Conservation (phyloP, 2,888 invertebrate species). For the Biston betularia region DNA sequence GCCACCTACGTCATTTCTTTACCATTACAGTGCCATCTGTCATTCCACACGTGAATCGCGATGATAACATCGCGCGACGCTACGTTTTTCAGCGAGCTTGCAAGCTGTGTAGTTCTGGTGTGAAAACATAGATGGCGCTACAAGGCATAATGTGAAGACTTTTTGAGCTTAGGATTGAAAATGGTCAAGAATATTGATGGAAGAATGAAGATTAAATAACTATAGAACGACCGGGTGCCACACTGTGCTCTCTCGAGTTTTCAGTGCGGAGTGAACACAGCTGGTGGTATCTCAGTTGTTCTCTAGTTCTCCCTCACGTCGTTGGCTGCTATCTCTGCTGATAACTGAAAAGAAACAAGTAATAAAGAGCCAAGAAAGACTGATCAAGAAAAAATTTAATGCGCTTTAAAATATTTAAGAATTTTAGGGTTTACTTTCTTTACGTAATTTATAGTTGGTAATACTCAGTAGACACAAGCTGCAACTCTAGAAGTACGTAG, state of each 20-base stretch:
- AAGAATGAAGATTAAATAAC: slow-evolving; percentile 49
- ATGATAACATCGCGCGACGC: slow-evolving; percentile 35
- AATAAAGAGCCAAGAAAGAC: slow-evolving; percentile 4
- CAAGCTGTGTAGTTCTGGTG: slow-evolving; percentile 42
- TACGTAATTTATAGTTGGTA: too few species aligned
- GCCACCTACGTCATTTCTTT: slow-evolving; percentile 1
- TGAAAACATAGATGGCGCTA: slow-evolving; percentile 45
- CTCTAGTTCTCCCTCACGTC: slow-evolving; percentile 77
- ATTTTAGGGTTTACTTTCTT: too few species aligned
- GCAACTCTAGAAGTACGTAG: background rate
- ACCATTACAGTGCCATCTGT: slow-evolving; percentile 60
- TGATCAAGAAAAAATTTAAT: background rate
- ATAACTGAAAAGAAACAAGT: background rate
- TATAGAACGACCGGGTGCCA: slow-evolving; percentile 96
- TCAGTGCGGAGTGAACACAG: slow-evolving; percentile 96
- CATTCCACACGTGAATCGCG: slow-evolving; percentile 39
- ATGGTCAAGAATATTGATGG: slow-evolving; percentile 32
- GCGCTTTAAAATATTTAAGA: background rate
- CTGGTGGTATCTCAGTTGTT: slow-evolving; percentile 99
- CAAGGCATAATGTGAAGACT: slow-evolving; percentile 34
- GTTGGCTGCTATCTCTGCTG: background rate
- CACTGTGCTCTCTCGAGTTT: slow-evolving; percentile 97
- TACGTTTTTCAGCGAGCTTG: slow-evolving; percentile 25
- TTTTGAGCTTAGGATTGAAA: slow-evolving; percentile 24
- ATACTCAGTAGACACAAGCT: too few species aligned